A percentile compares a stretch with the other conserved stretches of the same genome.
Conservation (phyloP, 1,140 invertebrate species). For the Macrocentrus cingulum region DNA sequence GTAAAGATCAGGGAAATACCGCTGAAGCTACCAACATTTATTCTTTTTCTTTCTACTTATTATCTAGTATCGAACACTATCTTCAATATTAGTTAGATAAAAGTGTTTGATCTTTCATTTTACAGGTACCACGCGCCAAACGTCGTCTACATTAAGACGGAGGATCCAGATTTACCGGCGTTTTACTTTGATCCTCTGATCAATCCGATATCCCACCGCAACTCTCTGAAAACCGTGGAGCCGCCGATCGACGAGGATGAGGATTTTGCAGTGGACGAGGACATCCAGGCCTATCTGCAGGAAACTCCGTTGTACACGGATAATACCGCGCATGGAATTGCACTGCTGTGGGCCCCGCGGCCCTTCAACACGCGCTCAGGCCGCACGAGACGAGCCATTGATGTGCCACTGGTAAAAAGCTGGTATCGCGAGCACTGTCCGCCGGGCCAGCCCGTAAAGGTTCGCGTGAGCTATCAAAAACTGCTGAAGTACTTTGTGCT, state of each 20-base stretch:
- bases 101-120: conserved; percentile 41
- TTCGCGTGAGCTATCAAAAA: conserved; percentile 98
- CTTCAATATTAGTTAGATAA: too few species aligned
- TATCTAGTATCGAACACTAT: not conserved
- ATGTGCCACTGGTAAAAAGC: conserved; percentile 94
- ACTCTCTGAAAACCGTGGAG: conserved; percentile 82
- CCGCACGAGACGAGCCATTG: conserved; percentile 85
- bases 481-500: conserved; percentile 97
- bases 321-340: conserved; percentile 98
- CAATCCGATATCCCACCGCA: conserved; percentile 96
- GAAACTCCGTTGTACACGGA: conserved; percentile 97
- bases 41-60: not conserved
- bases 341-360: conserved; percentile 96
- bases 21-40: conserved; percentile 53
- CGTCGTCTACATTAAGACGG: conserved; percentile 99
- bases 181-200: conserved; percentile 99
- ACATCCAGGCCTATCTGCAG: conserved; percentile 88
- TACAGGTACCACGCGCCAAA: conserved; percentile 97
- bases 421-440: conserved; percentile 99
- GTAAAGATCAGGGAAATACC: conserved; percentile 47
- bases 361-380: conserved; percentile 96
- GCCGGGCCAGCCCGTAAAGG: conserved; percentile 98
- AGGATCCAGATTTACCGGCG: conserved; percentile 99
- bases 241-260: conserved; percentile 91
- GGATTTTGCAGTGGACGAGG: conserved; percentile 90